Evolutionary conservation across 2,888 invertebrate species (phyloP).

Genomic region (Drosophila engyochracea): DNA sequence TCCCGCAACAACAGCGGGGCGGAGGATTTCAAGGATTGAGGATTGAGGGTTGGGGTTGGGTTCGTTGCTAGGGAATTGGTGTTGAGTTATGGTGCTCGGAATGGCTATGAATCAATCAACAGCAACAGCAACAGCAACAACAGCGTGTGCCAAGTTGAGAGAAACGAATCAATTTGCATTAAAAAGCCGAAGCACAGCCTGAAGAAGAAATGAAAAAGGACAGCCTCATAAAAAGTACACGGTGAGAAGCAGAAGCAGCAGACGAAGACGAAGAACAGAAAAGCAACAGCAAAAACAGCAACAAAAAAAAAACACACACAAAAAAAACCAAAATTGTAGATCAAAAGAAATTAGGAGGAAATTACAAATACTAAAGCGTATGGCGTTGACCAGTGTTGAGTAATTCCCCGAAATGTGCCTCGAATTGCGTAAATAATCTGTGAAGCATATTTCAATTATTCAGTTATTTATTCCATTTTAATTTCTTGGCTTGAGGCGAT

Average conservation of each 20-base stretch:
- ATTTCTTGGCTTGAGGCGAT: neutral
- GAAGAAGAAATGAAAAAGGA: neutral
- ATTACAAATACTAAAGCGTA: neutral
- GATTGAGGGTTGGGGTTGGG: neutral
- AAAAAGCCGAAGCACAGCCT: constrained; percentile 1
- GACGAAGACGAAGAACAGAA: neutral
- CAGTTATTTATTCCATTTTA: neutral
- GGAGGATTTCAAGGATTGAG: neutral
- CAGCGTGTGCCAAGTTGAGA: constrained; percentile 1
- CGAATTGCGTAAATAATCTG: neutral
- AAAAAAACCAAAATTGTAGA: neutral
- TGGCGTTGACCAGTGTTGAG: constrained; percentile 3
- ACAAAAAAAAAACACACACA: too few species aligned
- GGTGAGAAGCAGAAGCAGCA: neutral
- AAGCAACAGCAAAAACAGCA: neutral
- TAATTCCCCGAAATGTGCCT: neutral
- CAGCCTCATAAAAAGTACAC: neutral
- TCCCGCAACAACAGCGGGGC: constrained; percentile 5
- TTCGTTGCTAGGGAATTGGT: neutral
- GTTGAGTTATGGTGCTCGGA: constrained; percentile 11
- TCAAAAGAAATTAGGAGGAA: neutral
- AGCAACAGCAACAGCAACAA: constrained; percentile 14
- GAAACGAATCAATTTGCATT: constrained; percentile 36
- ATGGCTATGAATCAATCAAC: constrained; percentile 41
- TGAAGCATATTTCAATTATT: neutral